Conservation (phyloP, 2,113 vertebrate species). For the Rhegmatorhina hoffmannsi region DNA sequence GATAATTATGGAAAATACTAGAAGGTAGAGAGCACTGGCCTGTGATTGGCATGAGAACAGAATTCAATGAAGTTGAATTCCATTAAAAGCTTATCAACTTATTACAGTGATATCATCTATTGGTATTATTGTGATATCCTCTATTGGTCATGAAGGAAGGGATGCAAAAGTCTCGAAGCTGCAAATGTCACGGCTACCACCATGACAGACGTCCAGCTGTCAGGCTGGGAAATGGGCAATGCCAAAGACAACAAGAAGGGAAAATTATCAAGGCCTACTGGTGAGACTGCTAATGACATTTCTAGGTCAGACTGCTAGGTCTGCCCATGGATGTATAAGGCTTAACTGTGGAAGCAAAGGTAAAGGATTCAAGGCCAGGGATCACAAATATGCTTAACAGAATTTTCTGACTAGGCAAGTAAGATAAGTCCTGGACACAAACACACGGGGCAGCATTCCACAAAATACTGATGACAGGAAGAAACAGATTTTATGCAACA, state of each 20-base stretch:
- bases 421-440: neutral
- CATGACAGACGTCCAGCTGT: neutral
- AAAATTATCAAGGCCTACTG: neutral
- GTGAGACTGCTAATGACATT: neutral
- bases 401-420: neutral
- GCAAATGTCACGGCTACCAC: neutral
- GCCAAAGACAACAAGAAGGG: neutral
- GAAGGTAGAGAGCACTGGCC: neutral
- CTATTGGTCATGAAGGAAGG: neutral
- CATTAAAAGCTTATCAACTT: neutral
- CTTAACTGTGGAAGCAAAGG: neutral
- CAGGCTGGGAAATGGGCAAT: neutral
- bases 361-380: neutral
- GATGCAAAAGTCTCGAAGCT: neutral
- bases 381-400: neutral
- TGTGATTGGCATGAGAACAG: neutral
- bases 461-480: neutral
- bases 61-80: neutral
- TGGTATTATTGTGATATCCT: neutral
- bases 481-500: neutral
- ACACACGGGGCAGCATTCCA: neutral
- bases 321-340: neutral
- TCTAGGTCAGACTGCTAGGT: neutral
- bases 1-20: neutral
- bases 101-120: neutral